phyloP scores from a whole-genome alignment of 2,888 invertebrate species.

The Slavum lentiscoides region DNA sequence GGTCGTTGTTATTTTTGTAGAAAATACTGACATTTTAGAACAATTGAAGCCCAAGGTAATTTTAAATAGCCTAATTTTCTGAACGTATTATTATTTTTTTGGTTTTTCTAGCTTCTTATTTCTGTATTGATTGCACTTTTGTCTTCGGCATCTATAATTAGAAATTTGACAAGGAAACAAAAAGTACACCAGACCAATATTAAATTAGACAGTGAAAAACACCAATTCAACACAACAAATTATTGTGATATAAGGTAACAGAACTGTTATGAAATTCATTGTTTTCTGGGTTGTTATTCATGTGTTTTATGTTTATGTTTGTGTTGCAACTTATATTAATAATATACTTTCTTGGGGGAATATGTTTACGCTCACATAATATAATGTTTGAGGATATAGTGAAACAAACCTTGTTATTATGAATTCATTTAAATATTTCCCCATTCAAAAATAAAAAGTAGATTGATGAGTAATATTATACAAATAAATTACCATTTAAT shows the following conservation, averaged over 20 bases:
- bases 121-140: conserved; percentile 15
- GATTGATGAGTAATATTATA: not conserved
- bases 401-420: conserved; percentile 42
- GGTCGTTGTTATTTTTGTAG: conserved; percentile 15
- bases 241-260: conserved; percentile 21
- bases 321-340: not conserved
- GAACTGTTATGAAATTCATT: not conserved
- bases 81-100: not conserved
- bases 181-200: conserved; percentile 17
- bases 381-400: conserved; percentile 8
- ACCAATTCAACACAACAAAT: not conserved
- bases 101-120: conserved; percentile 19
- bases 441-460: conserved; percentile 1
- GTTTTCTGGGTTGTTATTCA: no score
- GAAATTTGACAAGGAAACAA: conserved; percentile 19
- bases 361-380: conserved; percentile 4
- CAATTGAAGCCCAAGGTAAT: conserved; percentile 8
- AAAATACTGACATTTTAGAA: conserved; percentile 1
- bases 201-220: conserved; percentile 12
- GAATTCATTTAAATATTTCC: conserved; percentile 2
- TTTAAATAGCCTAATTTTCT: not conserved
- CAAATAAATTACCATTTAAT: conserved; percentile 4
- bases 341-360: not conserved
- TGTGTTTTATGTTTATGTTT: not conserved
- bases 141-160: not conserved